Base-by-base conservation (phyloP, 2,113 vertebrate genomes). In the Melanerpes formicivorus region DNA sequence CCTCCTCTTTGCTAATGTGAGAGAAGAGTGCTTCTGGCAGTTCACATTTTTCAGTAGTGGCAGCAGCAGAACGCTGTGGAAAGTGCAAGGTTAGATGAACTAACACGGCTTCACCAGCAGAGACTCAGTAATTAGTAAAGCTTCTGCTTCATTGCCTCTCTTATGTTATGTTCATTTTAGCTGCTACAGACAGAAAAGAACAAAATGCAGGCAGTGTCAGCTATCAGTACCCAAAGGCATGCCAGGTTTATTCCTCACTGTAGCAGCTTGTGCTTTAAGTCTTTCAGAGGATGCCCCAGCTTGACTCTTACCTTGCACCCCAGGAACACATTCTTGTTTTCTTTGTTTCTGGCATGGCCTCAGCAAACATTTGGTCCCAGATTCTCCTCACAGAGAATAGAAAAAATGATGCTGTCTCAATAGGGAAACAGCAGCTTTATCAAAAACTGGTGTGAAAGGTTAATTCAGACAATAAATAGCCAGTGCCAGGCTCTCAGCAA, bases 381-480 rank as follows among this genome's bases (percentile, higher is more conserved):
- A 87, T 73, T 84, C 46, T 66, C 27, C 52, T 54, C 75, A 76
- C 26, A 92, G 25, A 87, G 37, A 74, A 62, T 32, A 79, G 37
- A 72, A 93, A 93, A 91, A 88, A 66, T 62, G 6, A 67, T 77
- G 56, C 46, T 85, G 32, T 72, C 82, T 91, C 58, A 80, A 73
- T 26, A 78, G 34, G 7, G 22, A 52, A 96, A 64, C 37, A 87
- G 46, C 55, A 92, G 30, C 60, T 88, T 90, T 59, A 90, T 87
- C 18, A 89, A 92, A 93, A 88, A 79, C 52, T 5, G 2, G 50
- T 90, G 81, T 74, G 75, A 82, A 94, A 96, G 88, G 84, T 95
- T 92, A 94, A 94, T 92, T 90, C 81, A 82, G 78, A 67, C 11
- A 0, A 93, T 55, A 90, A 80, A 77, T 10, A 3, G 55, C 72